phyloP scores from a whole-genome alignment of 2,113 vertebrate species.

The Malurus alboscapulatus region DNA sequence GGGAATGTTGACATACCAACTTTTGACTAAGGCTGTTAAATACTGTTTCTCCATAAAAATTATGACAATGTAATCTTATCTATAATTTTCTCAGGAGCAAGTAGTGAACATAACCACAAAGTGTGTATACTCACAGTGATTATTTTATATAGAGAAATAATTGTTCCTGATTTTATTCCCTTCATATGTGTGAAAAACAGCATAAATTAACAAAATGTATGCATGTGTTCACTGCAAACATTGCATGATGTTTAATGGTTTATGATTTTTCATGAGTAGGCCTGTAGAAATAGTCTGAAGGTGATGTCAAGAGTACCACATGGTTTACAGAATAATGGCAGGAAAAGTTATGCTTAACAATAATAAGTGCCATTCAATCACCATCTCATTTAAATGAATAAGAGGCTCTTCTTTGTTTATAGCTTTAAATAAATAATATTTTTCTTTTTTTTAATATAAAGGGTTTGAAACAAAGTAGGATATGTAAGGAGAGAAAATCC shows the following conservation, averaged over 20 bases:
- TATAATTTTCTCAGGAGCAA: not conserved
- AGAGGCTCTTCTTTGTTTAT: not conserved
- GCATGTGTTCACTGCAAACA: not conserved
- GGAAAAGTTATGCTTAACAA: not conserved
- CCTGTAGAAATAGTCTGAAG: not conserved
- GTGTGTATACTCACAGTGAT: not conserved
- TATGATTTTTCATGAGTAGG: not conserved
- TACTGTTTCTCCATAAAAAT: not conserved
- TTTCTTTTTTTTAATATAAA: not conserved
- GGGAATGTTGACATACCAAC: conserved; percentile 6
- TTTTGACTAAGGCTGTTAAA: conserved; percentile 24
- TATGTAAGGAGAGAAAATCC: not conserved
- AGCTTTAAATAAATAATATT: not conserved
- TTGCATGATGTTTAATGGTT: not conserved
- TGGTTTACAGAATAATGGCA: not conserved
- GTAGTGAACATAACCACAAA: not conserved
- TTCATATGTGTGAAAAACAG: not conserved
- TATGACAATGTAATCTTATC: not conserved
- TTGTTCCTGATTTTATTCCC: not conserved
- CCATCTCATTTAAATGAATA: not conserved
- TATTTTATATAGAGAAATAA: not conserved
- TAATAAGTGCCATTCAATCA: not conserved
- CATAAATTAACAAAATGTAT: not conserved
- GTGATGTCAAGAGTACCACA: not conserved
- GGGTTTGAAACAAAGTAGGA: not conserved